Conservation (phyloP, 2,888 invertebrate species). For the Trichacis sp. region DNA sequence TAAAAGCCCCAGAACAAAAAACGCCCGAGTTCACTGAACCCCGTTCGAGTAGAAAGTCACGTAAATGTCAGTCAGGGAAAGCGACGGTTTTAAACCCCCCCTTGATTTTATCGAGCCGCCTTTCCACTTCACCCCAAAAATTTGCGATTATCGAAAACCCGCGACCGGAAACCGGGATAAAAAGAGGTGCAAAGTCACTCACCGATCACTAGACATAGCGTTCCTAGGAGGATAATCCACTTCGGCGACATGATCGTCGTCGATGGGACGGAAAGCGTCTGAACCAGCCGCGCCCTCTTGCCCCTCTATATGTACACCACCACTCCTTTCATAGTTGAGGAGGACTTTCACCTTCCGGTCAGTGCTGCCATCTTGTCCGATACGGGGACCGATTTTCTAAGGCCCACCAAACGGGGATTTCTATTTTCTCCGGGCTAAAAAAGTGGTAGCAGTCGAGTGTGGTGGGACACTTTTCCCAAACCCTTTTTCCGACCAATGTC, state of each 20-base stretch:
- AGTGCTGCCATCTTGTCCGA: slow-evolving; percentile 62
- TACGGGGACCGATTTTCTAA: no score
- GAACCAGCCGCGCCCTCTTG: slow-evolving; percentile 69
- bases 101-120: no score
- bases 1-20: no score
- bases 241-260: slow-evolving; percentile 65
- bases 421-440: background rate
- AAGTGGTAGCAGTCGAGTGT: no score
- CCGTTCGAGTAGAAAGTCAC: slow-evolving; percentile 65
- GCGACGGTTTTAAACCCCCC: slow-evolving; percentile 53
- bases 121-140: no score
- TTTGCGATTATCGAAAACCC: no score
- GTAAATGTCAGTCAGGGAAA: slow-evolving; percentile 66
- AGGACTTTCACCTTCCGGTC: slow-evolving; percentile 64
- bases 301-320: slow-evolving; percentile 68
- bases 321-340: slow-evolving; percentile 58
- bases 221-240: slow-evolving; percentile 61
- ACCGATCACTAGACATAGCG: slow-evolving; percentile 62
- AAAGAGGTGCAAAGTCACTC: slow-evolving; percentile 49
- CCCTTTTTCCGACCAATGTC: background rate
- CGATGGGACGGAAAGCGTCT: slow-evolving; percentile 65
- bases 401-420: no score
- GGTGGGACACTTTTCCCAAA: no score
- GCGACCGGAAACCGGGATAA: no score
- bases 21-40: slow-evolving; percentile 64